phyloP scores from a whole-genome alignment of 2,888 invertebrate genomes.

The Eupsilia transversa region DNA sequence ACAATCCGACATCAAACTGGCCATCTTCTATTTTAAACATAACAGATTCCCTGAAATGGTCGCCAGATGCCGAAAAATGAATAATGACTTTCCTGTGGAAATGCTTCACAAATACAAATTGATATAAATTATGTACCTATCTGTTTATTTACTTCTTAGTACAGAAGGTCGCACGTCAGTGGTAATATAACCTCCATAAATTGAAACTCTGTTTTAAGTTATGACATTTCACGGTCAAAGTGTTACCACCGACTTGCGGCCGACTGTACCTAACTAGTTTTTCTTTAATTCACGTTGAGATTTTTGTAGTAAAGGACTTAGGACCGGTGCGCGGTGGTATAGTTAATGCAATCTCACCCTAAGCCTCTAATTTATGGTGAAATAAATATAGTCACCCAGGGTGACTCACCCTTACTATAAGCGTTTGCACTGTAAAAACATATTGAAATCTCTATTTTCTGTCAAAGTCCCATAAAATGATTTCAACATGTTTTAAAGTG shows the following conservation, averaged over 20 bases:
- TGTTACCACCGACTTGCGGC: not conserved
- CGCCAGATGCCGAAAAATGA: not conserved
- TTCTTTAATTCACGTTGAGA: not conserved
- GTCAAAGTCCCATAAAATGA: too few relatives aligned
- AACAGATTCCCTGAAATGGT: constrained; percentile 6
- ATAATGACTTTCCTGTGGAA: not conserved
- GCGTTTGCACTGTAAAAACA: too few relatives aligned
- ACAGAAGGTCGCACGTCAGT: not conserved
- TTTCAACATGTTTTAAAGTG: too few relatives aligned
- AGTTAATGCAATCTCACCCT: not conserved
- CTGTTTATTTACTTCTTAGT: not conserved
- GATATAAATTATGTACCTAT: not conserved
- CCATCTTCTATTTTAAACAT: constrained; percentile 22
- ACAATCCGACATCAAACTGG: constrained; percentile 5
- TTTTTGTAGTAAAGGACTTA: not conserved
- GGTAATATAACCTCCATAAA: too few relatives aligned
- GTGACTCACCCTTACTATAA: too few relatives aligned
- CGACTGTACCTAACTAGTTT: not conserved
- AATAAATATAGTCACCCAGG: too few relatives aligned
- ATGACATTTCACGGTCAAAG: not conserved
- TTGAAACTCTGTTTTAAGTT: not conserved
- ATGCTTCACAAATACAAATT: constrained; percentile 11
- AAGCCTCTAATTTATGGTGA: too few relatives aligned
- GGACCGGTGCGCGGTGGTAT: not conserved
- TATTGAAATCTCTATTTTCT: too few relatives aligned